A percentile compares a stretch with the other conserved stretches of the same genome.
Conservation (phyloP, 1,140 invertebrate genomes). For the Phthorimaea operculella region DNA sequence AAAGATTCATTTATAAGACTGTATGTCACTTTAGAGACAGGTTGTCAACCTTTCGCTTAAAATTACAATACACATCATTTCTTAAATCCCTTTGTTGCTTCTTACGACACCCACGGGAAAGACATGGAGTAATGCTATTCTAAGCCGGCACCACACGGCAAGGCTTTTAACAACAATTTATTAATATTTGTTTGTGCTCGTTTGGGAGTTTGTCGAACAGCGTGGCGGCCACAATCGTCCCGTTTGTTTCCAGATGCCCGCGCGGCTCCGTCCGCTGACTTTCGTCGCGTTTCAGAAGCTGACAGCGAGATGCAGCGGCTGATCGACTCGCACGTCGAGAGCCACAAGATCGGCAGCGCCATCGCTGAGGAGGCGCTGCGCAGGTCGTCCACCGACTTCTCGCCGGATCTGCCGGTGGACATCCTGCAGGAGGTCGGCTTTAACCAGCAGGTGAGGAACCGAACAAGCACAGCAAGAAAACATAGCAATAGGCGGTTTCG, state of each 20-base stretch:
- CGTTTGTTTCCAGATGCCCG: not conserved
- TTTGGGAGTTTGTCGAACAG: not conserved
- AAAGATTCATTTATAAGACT: no score
- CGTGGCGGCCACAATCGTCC: not conserved
- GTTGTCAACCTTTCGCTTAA: no score
- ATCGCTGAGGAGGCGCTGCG: constrained; percentile 79
- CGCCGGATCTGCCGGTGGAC: constrained; percentile 40
- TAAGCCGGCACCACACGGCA: no score
- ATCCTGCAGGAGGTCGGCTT: constrained; percentile 43
- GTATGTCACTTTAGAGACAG: no score
- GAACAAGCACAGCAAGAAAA: constrained; percentile 39
- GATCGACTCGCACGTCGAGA: constrained; percentile 80
- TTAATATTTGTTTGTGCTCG: not conserved
- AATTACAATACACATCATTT: no score
- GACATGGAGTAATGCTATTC: no score
- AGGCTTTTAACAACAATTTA: no score
- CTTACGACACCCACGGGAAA: no score
- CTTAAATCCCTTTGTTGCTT: no score
- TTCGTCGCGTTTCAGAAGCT: constrained; percentile 30
- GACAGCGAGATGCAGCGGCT: constrained; percentile 74
- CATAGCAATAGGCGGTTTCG: no score
- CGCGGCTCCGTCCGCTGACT: not conserved
- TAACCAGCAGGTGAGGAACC: constrained; percentile 39
- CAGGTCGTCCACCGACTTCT: constrained; percentile 62
- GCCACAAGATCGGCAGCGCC: constrained; percentile 82